Base-by-base conservation (phyloP, 2,888 invertebrate genomes). In the Campaea margaritaria region DNA sequence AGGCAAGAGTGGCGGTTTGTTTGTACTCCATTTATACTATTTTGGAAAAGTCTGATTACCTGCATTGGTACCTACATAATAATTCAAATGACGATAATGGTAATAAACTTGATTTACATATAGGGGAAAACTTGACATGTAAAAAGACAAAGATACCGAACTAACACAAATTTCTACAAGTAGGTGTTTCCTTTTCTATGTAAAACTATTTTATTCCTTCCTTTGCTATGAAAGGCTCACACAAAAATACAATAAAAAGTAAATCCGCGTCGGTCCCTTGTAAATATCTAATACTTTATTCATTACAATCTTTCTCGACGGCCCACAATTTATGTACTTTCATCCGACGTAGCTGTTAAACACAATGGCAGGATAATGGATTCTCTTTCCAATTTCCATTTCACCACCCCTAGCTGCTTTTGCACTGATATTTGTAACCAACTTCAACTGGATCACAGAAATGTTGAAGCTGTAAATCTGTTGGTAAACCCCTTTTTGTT, bases 351-450 rank as follows among this genome's bases (percentile, higher is more conserved):
- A 8, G 28, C 28, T 45, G 63, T 54, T 21, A 46, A 65, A 68
- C 54, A 66, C 50, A 69, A 65, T 66, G 48, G 53, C 46, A 11
- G 59, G 27, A 60, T 68, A 65, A 60, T 62, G 56, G 49, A 64
- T 67, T 45, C 48, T 46, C 21, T 46, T 48, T 54, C 43, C 45
- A 52, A 15, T 62, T 67, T 59, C 59, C 51, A 66, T 64, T 56
- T 21, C 21, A 21, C 21, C 21, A 21, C 5, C 21, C 21, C 5
- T 21, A 2, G 21, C 21, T 21, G 21, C 21, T 2, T 21, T 21
- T 21, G 21, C 5, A 21, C 21, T 21, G 21, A 21, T 2, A 21
- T 21, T 2, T 21, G 21, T 5, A 21, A 3, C 5, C 2, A 21
- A 21, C 21, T 21, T 21, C 3, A 21, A 21, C 3, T 21, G 2